These are phyloP conservation scores for Parasteatoda tepidariorum DNA, from an alignment of 1,140 invertebrate species.

Conservation along the genomic window DNA sequence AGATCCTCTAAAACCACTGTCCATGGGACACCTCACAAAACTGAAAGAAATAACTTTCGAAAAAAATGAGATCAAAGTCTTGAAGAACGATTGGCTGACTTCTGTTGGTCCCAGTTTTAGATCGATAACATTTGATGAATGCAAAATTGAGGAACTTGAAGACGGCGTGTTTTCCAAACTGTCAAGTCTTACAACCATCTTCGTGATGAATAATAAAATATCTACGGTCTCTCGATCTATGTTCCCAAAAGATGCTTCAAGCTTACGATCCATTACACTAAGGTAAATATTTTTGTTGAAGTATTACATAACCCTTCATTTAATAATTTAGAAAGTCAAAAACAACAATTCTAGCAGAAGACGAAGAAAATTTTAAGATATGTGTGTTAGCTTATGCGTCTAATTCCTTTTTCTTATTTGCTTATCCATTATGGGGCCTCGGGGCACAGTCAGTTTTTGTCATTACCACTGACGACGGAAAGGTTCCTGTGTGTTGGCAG, in stretches of 20 bases:
- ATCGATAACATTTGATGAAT: constrained; percentile 38
- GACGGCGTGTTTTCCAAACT: constrained; percentile 39
- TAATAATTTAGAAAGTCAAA: background rate
- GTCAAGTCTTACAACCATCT: constrained; percentile 29
- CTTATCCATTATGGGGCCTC: too few species aligned
- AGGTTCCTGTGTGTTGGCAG: too few species aligned
- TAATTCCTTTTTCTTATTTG: background rate
- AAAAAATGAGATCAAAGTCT: constrained; percentile 17
- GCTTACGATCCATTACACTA: constrained; percentile 29
- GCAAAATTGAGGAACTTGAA: constrained; percentile 29
- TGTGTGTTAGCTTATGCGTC: background rate
- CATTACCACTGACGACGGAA: too few species aligned
- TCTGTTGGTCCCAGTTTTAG: constrained; percentile 13
- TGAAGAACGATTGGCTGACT: constrained; percentile 46
- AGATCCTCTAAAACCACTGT: background rate
- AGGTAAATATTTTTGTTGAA: constrained; percentile 6
- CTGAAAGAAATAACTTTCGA: constrained; percentile 38
- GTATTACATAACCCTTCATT: background rate
- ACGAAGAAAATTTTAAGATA: background rate
- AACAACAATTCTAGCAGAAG: background rate
- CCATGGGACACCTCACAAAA: constrained; percentile 3
- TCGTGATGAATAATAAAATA: constrained; percentile 38
- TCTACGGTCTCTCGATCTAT: constrained; percentile 8
- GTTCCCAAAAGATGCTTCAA: constrained; percentile 40
- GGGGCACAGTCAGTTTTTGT: too few species aligned